These are phyloP conservation scores for Tupiocoris notatus DNA, from an alignment of 2,888 invertebrate genomes.

Conservation along the genomic window DNA sequence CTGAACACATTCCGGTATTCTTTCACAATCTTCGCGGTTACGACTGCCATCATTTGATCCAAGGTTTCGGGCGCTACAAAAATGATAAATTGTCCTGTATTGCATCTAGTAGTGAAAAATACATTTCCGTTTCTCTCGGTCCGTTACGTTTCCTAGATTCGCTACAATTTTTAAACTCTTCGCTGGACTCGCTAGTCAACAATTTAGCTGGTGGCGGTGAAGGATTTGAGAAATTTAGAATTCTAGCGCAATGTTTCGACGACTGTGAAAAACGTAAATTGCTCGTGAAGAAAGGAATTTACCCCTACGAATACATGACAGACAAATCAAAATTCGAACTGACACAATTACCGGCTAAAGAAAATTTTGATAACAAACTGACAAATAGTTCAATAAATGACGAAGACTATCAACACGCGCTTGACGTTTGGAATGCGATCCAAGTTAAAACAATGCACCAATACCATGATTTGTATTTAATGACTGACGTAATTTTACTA, in stretches of 20 bases:
- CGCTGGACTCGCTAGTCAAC: too few relatives aligned
- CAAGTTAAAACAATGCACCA: background rate
- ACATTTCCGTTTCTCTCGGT: background rate
- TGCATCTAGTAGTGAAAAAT: background rate
- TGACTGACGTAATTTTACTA: background rate
- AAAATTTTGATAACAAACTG: constrained; percentile 7
- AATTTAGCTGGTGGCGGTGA: too few relatives aligned
- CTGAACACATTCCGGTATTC: background rate
- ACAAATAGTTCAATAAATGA: constrained; percentile 2
- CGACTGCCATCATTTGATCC: background rate
- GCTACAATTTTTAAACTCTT: too few relatives aligned
- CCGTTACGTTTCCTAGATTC: background rate
- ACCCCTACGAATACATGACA: constrained; percentile 17
- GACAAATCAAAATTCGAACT: background rate
- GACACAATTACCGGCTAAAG: constrained; percentile 6
- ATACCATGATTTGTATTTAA: constrained; percentile 18
- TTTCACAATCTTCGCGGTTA: background rate
- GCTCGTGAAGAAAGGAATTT: constrained; percentile 19
- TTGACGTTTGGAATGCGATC: constrained; percentile 5
- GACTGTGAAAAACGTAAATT: background rate
- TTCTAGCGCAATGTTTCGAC: background rate
- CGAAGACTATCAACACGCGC: constrained; percentile 13
- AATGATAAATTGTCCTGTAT: background rate
- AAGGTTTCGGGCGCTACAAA: background rate
- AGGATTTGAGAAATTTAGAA: background rate